These are phyloP conservation scores for Zalophus californianus DNA, from an alignment of 2,797 vertebrate species.

Conservation along the genomic window DNA sequence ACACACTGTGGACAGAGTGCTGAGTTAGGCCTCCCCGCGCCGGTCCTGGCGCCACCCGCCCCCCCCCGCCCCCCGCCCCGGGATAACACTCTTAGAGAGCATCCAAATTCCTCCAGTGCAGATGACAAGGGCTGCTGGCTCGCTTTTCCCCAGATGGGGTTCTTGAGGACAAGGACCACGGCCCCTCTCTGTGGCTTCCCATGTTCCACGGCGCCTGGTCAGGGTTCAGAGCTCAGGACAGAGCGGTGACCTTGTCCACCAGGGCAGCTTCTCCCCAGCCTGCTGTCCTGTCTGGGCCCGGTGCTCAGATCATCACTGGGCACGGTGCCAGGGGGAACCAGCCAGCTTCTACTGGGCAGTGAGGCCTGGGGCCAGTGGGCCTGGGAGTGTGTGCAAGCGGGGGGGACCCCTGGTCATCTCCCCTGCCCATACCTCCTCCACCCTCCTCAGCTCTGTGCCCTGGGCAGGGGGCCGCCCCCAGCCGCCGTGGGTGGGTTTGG, in stretches of 20 bases:
- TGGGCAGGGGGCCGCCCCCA: not conserved
- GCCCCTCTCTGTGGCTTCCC: not conserved
- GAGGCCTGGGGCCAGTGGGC: not conserved
- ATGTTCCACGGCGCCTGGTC: not conserved
- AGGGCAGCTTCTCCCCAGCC: not conserved
- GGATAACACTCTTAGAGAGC: not conserved
- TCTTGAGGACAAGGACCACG: not conserved
- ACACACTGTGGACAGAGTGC: slow-evolving; percentile 82
- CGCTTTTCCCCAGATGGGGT: not conserved
- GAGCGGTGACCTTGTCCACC: slow-evolving; percentile 45
- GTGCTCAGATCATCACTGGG: slow-evolving; percentile 23
- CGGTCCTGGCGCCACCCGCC: not conserved
- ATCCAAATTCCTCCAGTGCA: not conserved
- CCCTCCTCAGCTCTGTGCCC: not conserved
- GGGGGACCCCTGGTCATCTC: no score
- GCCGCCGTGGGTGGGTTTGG: not conserved
- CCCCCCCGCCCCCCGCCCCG: not conserved
- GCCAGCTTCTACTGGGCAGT: slow-evolving; percentile 8
- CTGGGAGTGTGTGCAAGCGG: not conserved
- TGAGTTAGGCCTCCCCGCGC: not conserved
- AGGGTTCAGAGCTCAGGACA: not conserved
- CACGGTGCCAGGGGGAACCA: slow-evolving; percentile 4
- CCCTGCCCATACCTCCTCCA: not conserved
- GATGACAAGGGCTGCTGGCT: not conserved
- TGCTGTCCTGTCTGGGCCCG: slow-evolving; percentile 51